A percentile compares a stretch with the other conserved stretches of the same genome.
Conservation (phyloP, 1,140 invertebrate genomes). For the Lasaia peninsularis region DNA sequence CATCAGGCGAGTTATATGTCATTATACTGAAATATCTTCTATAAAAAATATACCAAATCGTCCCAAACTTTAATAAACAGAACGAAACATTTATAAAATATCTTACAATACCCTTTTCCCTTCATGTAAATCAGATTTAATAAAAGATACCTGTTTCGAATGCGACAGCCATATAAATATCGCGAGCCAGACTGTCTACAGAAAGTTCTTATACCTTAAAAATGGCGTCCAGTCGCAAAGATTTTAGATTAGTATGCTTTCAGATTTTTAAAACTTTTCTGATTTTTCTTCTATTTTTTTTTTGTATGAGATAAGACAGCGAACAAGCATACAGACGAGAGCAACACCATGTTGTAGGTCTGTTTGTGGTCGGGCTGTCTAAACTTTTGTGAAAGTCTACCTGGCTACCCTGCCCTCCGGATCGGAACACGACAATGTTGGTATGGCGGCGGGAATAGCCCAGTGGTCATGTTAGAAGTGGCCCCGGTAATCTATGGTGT, state of each 20-base stretch:
- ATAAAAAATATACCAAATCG: background rate
- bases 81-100: background rate
- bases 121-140: conserved; percentile 11
- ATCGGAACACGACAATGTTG: no score
- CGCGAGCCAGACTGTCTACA: background rate
- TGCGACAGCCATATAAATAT: conserved; percentile 11
- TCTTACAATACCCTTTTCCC: background rate
- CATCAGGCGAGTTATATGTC: no score
- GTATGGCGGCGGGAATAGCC: no score
- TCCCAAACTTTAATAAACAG: background rate
- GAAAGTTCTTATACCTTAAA: background rate
- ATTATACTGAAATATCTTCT: no score
- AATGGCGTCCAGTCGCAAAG: background rate
- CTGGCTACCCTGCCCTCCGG: no score
- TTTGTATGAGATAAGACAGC: no score
- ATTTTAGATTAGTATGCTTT: background rate
- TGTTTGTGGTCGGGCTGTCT: no score
- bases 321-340: no score
- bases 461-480: no score
- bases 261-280: conserved; percentile 3
- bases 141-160: conserved; percentile 11
- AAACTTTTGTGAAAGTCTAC: no score
- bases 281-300: background rate
- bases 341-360: no score
- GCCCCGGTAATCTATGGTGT: no score